Percentiles rank a stretch among this genome's conserved stretches.
phyloP scores from a whole-genome alignment of 2,888 invertebrate species.

The Thecocarcelia acutangulata region DNA sequence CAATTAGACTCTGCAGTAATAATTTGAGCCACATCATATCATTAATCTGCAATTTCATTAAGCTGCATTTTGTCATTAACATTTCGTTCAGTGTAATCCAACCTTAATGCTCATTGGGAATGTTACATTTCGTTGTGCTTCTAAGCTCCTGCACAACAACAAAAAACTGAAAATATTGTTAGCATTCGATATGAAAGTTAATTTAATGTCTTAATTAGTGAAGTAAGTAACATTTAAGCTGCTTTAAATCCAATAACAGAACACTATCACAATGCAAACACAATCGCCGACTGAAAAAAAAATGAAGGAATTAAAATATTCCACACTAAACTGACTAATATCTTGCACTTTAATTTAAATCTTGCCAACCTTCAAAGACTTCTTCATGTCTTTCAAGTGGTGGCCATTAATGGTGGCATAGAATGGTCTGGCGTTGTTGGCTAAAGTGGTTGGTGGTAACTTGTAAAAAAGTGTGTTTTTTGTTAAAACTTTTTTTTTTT shows the following conservation, averaged over 20 bases:
- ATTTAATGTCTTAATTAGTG: slow-evolving; percentile 76
- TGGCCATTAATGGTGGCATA: slow-evolving; percentile 20
- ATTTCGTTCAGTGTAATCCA: slow-evolving; percentile 28
- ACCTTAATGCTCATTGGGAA: slow-evolving; percentile 41
- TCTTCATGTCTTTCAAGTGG: slow-evolving; percentile 3
- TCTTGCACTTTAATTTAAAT: slow-evolving; percentile 57
- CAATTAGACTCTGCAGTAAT: too few species aligned
- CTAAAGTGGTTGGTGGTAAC: slow-evolving; percentile 32
- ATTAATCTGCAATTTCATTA: neutral
- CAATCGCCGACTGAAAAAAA: slow-evolving; percentile 7
- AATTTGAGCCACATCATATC: too few species aligned
- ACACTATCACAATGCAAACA: slow-evolving; percentile 9
- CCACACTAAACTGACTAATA: slow-evolving; percentile 48
- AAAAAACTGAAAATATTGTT: slow-evolving; percentile 31
- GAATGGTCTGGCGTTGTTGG: neutral
- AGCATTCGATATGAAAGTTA: slow-evolving; percentile 47
- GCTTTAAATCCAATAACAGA: slow-evolving; percentile 53
- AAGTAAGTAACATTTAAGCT: slow-evolving; percentile 74
- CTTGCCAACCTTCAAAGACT: slow-evolving; percentile 40
- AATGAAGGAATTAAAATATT: slow-evolving; percentile 33
- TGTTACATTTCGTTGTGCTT: slow-evolving; percentile 23
- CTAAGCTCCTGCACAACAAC: slow-evolving; percentile 28
- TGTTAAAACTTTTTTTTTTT: neutral
- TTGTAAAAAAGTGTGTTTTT: slow-evolving; percentile 14
- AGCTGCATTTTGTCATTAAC: neutral